Percentiles rank a stretch among this genome's conserved stretches.
Evolutionary conservation across 2,888 invertebrate genomes (phyloP).

Genomic region (Rhodophaea formosa): DNA sequence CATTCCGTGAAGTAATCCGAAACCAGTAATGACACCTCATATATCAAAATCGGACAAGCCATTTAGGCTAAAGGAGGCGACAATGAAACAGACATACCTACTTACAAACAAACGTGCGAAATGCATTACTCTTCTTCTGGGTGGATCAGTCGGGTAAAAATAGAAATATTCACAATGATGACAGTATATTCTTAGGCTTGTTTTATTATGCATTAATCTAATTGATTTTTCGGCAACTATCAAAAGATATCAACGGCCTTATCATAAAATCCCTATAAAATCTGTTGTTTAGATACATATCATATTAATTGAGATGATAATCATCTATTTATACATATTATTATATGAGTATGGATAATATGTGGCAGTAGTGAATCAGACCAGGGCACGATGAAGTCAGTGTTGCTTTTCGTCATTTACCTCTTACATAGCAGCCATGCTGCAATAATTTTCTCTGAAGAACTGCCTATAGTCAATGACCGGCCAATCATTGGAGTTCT

Average conservation of each 20-base stretch:
- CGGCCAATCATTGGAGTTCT: constrained; percentile 86
- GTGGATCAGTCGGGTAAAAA: too few species aligned
- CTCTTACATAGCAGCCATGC: constrained; percentile 56
- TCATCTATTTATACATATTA: background rate
- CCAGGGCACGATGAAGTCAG: constrained; percentile 46
- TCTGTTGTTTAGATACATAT: background rate
- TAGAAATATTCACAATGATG: too few species aligned
- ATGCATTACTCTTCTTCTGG: too few species aligned
- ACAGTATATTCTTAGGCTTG: too few species aligned
- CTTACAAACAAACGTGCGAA: too few species aligned
- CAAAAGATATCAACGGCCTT: background rate
- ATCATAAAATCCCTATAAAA: background rate
- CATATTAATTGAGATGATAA: background rate
- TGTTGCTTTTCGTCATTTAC: constrained; percentile 37
- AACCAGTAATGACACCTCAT: too few species aligned
- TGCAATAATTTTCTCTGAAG: constrained; percentile 38
- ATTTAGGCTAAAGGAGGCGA: too few species aligned
- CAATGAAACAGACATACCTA: too few species aligned
- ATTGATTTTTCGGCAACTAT: constrained; percentile 3
- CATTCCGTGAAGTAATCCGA: too few species aligned
- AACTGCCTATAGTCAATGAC: constrained; percentile 52
- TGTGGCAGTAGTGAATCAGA: background rate
- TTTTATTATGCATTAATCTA: too few species aligned
- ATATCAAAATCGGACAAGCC: too few species aligned
- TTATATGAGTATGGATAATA: background rate